These are phyloP conservation scores for Drosophila nigricruria DNA, from an alignment of 2,888 invertebrate genomes.

Conservation along the genomic window DNA sequence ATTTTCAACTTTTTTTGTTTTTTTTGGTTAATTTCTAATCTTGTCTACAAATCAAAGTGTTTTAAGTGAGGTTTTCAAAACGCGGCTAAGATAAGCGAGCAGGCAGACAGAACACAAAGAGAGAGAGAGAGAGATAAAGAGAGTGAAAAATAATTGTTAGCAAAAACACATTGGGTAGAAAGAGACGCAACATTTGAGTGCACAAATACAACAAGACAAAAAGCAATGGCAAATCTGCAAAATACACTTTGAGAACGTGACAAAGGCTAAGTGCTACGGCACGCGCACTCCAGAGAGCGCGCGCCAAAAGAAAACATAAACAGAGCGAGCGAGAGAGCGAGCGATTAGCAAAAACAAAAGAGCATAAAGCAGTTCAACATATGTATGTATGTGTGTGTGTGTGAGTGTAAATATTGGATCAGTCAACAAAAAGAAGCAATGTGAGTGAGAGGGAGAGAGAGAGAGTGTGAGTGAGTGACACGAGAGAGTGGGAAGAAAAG, in stretches of 20 bases:
- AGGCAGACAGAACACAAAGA: constrained; percentile 19
- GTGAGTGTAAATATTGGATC: constrained; percentile 5
- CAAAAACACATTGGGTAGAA: neutral
- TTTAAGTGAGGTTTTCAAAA: constrained; percentile 13
- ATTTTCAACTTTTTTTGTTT: neutral
- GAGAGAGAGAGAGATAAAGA: neutral
- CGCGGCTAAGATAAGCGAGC: constrained; percentile 5
- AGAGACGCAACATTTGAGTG: constrained; percentile 9
- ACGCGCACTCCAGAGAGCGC: constrained; percentile 13
- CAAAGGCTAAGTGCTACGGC: constrained; percentile 35
- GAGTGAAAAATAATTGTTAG: constrained; percentile 11
- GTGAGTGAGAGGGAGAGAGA: constrained; percentile 1
- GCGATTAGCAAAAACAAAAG: constrained; percentile 26
- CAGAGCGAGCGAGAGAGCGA: constrained; percentile 2
- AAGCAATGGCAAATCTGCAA: constrained; percentile 14
- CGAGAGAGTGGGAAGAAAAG: neutral
- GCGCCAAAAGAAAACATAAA: constrained; percentile 12
- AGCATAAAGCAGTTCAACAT: constrained; percentile 24
- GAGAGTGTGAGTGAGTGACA: neutral
- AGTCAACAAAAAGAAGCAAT: constrained; percentile 19
- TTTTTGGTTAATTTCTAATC: neutral
- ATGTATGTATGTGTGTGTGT: neutral
- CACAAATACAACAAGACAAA: constrained; percentile 16
- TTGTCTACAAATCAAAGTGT: constrained; percentile 6
- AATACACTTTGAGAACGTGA: constrained; percentile 10